These are phyloP conservation scores for Penelope pileata DNA, from an alignment of 2,113 vertebrate species.

Conservation along the genomic window DNA sequence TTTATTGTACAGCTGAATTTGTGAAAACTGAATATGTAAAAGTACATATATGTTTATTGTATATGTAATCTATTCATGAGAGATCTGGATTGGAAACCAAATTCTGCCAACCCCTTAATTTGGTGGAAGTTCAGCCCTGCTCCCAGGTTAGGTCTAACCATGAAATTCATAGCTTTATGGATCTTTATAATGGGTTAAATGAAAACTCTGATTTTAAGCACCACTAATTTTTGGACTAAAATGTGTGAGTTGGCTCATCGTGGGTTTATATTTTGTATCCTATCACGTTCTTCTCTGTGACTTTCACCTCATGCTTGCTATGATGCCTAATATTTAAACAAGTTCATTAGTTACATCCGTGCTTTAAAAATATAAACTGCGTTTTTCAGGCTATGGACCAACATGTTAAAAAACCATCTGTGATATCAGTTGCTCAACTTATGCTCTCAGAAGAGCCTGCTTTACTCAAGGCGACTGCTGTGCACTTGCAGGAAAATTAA, in stretches of 20 bases:
- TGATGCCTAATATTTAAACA: slow-evolving; percentile 35
- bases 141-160: neutral
- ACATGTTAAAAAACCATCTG: slow-evolving; percentile 64
- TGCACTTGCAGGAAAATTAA: neutral
- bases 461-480: neutral
- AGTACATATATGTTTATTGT: neutral
- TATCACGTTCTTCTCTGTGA: neutral
- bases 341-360: neutral
- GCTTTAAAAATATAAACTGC: slow-evolving; percentile 49
- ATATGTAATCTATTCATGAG: neutral
- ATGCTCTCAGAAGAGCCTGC: neutral
- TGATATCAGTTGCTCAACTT: slow-evolving; percentile 50
- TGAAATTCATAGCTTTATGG: neutral
- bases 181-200: neutral
- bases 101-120: neutral
- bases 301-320: neutral
- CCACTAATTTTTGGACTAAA: neutral
- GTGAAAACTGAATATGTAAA: neutral
- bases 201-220: neutral
- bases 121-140: neutral
- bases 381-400: slow-evolving; percentile 59
- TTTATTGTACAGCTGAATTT: neutral
- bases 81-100: neutral
- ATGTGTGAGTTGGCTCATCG: neutral
- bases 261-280: neutral